Base-by-base conservation (phyloP, 1,140 invertebrate species). In the Helicoverpa zea region DNA sequence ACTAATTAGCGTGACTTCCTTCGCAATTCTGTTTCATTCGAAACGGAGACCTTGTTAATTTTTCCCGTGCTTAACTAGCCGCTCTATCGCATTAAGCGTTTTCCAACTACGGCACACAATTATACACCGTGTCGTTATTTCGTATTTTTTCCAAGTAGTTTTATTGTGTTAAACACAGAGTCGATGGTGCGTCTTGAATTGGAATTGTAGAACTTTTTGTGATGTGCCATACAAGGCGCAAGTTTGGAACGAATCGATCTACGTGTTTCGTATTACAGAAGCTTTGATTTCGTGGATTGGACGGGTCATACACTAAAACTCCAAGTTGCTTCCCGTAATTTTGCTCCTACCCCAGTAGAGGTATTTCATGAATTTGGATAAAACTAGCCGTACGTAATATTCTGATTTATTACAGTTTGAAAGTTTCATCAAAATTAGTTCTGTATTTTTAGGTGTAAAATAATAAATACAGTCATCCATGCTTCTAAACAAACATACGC, bases 241-340 rank as follows among this genome's bases (percentile, higher is more conserved):
- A 91, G 86, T 89, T 92, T 73, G 89, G 90, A 94, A 92, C 92
- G 89, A 94, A 94, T 94, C 86, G 86, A 87, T 88, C 87, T 89
- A 92, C 91, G 92, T 91, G 91, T 91, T 90, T 91, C 87, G 91
- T 93, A 92, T 90, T 89, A 92, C 91, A 90, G 92, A 84, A 93
- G 91, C 91, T 89, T 79, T 84, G 83, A 91, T 87, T 86, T 76
- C 82, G 81, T 81, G 81, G 77, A 84, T 79, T 87, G 87, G 88
- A 89, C 49, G 59, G 30, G 52, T 58, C 83, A 92, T 89, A 83
- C 83, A 81, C 80, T 80, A 81, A 29, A 2, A 16, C 2, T 2
- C 4, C 35, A 61, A 47, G 9, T 7, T 7, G 2, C 18, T 18
- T 43, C 43, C 16, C 12, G 11, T 4, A 14, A 61, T 16, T 59